A percentile compares a stretch with the other conserved stretches of the same genome.
Evolutionary conservation across 2,888 invertebrate genomes (phyloP).

Genomic region (Zygaena filipendulae): DNA sequence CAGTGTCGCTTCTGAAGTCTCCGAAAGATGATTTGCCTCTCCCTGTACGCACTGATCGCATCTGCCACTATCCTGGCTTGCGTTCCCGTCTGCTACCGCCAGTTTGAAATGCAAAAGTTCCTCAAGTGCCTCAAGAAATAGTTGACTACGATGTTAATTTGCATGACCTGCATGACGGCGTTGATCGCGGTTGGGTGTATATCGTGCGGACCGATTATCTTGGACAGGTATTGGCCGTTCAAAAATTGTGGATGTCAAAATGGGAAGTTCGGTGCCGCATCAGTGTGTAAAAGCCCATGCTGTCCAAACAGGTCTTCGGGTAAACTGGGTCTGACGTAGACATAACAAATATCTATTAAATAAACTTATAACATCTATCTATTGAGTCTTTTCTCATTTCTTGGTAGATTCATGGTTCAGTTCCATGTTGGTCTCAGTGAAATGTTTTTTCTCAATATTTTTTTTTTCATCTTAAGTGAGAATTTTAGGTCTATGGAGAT

Average conservation of each 20-base stretch:
- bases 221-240: constrained; percentile 28
- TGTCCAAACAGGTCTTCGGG: constrained; percentile 24
- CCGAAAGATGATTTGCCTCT: constrained; percentile 54
- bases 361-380: too few species aligned
- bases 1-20: too few species aligned
- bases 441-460: too few species aligned
- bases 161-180: constrained; percentile 32
- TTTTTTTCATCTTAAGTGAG: too few species aligned
- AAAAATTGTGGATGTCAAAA: constrained; percentile 11
- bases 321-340: neutral
- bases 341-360: too few species aligned
- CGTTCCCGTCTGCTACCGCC: constrained; percentile 44
- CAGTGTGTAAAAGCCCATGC: constrained; percentile 29
- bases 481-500: too few species aligned
- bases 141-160: constrained; percentile 29
- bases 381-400: too few species aligned
- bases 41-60: constrained; percentile 45
- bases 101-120: constrained; percentile 35
- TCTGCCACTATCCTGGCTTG: constrained; percentile 49
- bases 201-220: constrained; percentile 30
- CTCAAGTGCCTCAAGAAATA: constrained; percentile 39
- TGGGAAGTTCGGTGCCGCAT: neutral
- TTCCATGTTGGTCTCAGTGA: too few species aligned
- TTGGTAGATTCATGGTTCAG: too few species aligned
- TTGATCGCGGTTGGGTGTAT: constrained; percentile 31